Evolutionary conservation across 2,113 vertebrate species (phyloP), one percentile per base, ranked within the genome.

Genomic region (Semnopithecus entellus): DNA sequence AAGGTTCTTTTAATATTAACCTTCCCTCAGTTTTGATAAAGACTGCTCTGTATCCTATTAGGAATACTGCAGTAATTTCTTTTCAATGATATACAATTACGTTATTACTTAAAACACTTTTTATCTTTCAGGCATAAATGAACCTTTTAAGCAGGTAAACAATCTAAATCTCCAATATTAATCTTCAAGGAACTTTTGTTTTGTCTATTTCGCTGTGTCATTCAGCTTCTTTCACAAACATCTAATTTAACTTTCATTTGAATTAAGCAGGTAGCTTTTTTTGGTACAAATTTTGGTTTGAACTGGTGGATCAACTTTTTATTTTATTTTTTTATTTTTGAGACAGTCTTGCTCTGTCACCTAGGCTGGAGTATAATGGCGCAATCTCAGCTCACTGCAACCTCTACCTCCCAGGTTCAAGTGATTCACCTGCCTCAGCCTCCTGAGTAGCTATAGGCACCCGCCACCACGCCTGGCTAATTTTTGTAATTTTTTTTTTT

Each of bases 241-340:
- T 84, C n/a, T 80, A 73, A 90, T 92, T 88, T 88, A 18, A 18
- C 83, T 86, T 87, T 95, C 52, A 87, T 88, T 75, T 72, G 40
- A 78, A 83, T 94, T 88, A 92, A 94, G 9, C 48, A 85, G 32
- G 40, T 12, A 75, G 48, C 16, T 88, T 38, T 10, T 89, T 92
- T 79, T 55, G 40, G 45, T 32, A 83, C n/a, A 64, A 6, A 40
- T 96, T 68, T 96, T 95, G 2, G 40, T 18, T 95, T 90, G 88
- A 61, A 85, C 52, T 92, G 97, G 45, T 97, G 76, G 72, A 94
- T 55, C 79, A 70, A 38, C 85, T 16, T 1, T 91, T 95, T 43
- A 32, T 45, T 55, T 55, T 17, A 55, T 18, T 55, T 20, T 55
- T 55, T 7, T 55, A 20, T 55, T 55, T 55, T 55, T 20, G 52